Conservation (phyloP, 2,113 vertebrate genomes). For the Girardinichthys multiradiatus region DNA sequence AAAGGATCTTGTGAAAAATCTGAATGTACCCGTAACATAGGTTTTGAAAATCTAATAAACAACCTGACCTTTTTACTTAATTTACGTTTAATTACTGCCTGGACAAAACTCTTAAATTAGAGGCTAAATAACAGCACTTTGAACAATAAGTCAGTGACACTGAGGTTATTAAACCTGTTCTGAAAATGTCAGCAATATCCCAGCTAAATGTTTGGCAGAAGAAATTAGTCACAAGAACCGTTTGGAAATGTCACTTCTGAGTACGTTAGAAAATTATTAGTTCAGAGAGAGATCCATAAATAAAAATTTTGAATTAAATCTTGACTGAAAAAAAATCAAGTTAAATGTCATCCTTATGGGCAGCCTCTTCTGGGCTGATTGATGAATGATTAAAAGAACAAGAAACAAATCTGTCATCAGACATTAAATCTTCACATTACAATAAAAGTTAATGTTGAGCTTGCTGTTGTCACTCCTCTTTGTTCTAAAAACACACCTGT, state of each 20-base stretch:
- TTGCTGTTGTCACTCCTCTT: not conserved
- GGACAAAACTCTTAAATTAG: not conserved
- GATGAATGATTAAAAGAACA: too few species aligned
- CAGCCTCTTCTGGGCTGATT: too few species aligned
- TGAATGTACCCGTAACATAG: not conserved
- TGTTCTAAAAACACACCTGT: too few species aligned
- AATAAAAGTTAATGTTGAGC: not conserved
- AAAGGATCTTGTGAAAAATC: not conserved
- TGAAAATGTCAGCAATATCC: not conserved
- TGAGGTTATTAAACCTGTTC: not conserved
- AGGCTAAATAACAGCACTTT: not conserved
- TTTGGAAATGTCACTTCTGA: not conserved
- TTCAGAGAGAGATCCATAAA: not conserved
- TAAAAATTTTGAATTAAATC: not conserved
- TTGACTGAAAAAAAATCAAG: too few species aligned
- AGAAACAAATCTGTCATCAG: not conserved
- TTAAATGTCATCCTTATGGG: too few species aligned
- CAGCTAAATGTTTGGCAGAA: not conserved
- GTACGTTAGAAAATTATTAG: not conserved
- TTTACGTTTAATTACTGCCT: conserved; percentile 1
- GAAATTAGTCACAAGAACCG: too few species aligned
- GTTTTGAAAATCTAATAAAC: not conserved
- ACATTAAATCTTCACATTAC: not conserved
- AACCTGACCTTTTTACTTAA: not conserved
- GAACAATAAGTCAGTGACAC: not conserved